phyloP scores from a whole-genome alignment of 2,888 invertebrate species.

The Steinernema scapterisci region DNA sequence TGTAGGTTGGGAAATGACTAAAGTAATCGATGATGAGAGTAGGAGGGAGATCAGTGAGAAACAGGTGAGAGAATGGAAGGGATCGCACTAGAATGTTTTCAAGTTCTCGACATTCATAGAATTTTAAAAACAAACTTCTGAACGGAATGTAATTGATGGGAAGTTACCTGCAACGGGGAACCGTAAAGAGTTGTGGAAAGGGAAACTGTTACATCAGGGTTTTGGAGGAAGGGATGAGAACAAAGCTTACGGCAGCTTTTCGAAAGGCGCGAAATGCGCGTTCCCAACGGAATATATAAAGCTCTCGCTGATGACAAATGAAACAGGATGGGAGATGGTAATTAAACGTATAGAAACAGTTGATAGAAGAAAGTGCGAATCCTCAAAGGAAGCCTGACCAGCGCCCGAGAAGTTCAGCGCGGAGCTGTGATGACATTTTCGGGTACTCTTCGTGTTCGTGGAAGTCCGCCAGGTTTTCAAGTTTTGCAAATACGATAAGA shows the following conservation, averaged over 20 bases:
- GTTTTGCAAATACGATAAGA: not conserved
- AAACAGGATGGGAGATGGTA: too few relatives aligned
- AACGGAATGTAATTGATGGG: slow-evolving; percentile 11
- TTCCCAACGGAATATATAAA: too few relatives aligned
- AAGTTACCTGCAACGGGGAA: slow-evolving; percentile 4
- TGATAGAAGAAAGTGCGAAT: too few relatives aligned
- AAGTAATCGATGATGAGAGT: not conserved
- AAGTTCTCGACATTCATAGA: not conserved
- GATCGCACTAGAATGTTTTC: not conserved
- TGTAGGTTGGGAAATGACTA: too few relatives aligned
- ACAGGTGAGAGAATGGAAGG: not conserved
- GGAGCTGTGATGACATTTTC: not conserved
- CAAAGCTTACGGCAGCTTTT: slow-evolving; percentile 21
- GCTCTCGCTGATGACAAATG: too few relatives aligned
- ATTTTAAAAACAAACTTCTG: slow-evolving; percentile 6
- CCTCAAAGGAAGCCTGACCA: too few relatives aligned
- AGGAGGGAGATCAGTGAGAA: not conserved
- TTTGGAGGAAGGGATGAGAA: not conserved
- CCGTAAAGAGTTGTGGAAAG: slow-evolving; percentile 21
- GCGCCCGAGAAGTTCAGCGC: too few relatives aligned
- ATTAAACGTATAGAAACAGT: too few relatives aligned
- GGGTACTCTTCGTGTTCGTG: not conserved
- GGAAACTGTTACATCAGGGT: not conserved
- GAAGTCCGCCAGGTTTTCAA: not conserved
- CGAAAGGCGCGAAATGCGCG: slow-evolving; percentile 14